Evolutionary conservation across 2,797 vertebrate species (phyloP).

Genomic region (Luscinia luscinia): DNA sequence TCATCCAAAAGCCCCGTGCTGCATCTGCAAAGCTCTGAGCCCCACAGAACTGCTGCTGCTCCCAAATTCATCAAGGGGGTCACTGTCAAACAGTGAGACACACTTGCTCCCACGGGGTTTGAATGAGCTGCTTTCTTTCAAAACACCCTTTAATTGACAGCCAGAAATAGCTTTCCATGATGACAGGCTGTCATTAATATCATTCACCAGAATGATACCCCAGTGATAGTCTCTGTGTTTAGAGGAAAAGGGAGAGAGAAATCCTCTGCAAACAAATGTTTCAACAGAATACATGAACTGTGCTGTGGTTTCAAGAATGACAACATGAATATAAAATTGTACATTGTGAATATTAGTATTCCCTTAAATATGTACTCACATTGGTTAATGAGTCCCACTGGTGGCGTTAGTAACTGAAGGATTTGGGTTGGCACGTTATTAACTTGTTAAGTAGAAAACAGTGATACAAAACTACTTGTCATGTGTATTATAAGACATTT

Average conservation of each 20-base stretch:
- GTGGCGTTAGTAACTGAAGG: slow-evolving; percentile 71
- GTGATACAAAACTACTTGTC: slow-evolving; percentile 65
- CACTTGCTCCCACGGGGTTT: not conserved
- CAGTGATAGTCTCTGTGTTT: slow-evolving; percentile 17
- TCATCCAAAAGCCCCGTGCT: not conserved
- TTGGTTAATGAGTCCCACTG: slow-evolving; percentile 73
- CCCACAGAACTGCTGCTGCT: slow-evolving; percentile 8
- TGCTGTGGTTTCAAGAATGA: slow-evolving; percentile 63
- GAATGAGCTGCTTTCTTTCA: slow-evolving; percentile 49
- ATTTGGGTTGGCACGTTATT: slow-evolving; percentile 72
- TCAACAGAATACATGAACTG: slow-evolving; percentile 48
- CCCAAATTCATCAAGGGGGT: slow-evolving; percentile 56
- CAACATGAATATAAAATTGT: slow-evolving; percentile 71
- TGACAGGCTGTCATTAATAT: slow-evolving; percentile 67
- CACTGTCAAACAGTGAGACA: slow-evolving; percentile 56
- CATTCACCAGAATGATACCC: slow-evolving; percentile 46
- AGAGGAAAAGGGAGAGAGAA: slow-evolving; percentile 33
- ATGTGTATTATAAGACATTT: slow-evolving; percentile 59
- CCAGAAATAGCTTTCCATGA: slow-evolving; percentile 50
- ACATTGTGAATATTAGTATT: slow-evolving; percentile 70
- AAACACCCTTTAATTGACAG: slow-evolving; percentile 62
- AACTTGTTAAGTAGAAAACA: slow-evolving; percentile 73
- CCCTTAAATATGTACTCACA: slow-evolving; percentile 68
- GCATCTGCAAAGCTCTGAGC: not conserved
- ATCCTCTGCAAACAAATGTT: slow-evolving; percentile 62